These are phyloP conservation scores for Alsophila aescularia DNA, from an alignment of 2,888 invertebrate genomes.

Conservation along the genomic window DNA sequence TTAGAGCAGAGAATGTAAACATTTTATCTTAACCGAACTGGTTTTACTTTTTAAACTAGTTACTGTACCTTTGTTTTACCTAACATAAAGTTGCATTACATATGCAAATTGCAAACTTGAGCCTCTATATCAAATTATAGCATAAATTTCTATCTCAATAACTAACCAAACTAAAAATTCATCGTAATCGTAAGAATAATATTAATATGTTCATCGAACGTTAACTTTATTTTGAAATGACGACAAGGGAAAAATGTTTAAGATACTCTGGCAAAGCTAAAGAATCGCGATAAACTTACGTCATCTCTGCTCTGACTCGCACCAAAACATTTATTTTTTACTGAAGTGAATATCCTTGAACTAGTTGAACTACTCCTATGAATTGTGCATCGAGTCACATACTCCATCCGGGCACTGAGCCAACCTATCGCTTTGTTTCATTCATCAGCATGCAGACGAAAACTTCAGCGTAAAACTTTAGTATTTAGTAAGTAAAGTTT, in stretches of 20 bases:
- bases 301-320: constrained; percentile 2
- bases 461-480: constrained; percentile 4
- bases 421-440: constrained; percentile 32
- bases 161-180: too few relatives aligned
- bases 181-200: too few relatives aligned
- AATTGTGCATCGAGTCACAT: constrained; percentile 37
- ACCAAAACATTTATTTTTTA: constrained; percentile 29
- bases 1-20: too few relatives aligned
- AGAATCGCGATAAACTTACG: constrained; percentile 20
- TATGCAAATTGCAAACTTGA: too few relatives aligned
- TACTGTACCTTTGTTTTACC: too few relatives aligned
- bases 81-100: too few relatives aligned
- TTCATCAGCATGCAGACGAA: constrained; percentile 28
- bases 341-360: constrained; percentile 40
- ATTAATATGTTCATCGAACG: too few relatives aligned
- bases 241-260: background rate
- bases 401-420: constrained; percentile 33
- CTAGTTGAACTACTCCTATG: constrained; percentile 25
- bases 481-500: constrained; percentile 45
- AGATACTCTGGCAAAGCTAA: background rate
- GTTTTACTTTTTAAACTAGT: too few relatives aligned
- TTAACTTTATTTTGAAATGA: background rate
- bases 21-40: too few relatives aligned
- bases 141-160: too few relatives aligned
- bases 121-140: too few relatives aligned